Evolutionary conservation across 2,888 invertebrate species (phyloP).

Genomic region (Morpho achilles): DNA sequence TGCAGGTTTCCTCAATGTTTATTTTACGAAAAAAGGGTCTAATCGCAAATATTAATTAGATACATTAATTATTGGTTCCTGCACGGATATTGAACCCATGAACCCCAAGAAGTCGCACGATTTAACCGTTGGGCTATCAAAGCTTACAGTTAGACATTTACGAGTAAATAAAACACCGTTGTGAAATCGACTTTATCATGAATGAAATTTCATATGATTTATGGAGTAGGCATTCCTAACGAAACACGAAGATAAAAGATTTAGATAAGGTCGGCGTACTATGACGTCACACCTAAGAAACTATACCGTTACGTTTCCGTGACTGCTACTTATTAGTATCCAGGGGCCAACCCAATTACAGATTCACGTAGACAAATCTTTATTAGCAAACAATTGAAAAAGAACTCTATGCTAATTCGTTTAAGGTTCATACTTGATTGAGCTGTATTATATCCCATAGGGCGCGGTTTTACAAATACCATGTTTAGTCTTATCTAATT

Average conservation of each 20-base stretch:
- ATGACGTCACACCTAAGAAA: constrained; percentile 26
- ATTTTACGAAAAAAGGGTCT: too few species aligned
- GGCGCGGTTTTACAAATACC: constrained; percentile 12
- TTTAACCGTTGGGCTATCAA: too few species aligned
- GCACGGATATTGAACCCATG: too few species aligned
- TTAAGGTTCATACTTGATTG: constrained; percentile 1
- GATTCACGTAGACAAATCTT: constrained; percentile 16
- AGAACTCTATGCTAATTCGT: background rate
- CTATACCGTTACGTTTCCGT: constrained; percentile 29
- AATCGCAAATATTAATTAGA: too few species aligned
- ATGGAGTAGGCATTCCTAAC: constrained; percentile 2
- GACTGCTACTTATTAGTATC: constrained; percentile 29
- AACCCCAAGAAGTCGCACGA: too few species aligned
- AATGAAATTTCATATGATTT: constrained; percentile 1
- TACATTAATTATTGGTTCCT: too few species aligned
- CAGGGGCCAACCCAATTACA: constrained; percentile 26
- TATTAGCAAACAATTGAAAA: constrained; percentile 1
- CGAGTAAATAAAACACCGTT: too few species aligned
- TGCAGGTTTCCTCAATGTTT: too few species aligned
- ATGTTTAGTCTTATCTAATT: constrained; percentile 16
- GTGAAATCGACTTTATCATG: background rate
- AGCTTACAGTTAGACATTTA: too few species aligned
- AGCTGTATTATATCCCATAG: background rate
- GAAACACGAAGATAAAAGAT: constrained; percentile 14
- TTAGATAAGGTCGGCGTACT: constrained; percentile 23